Evolutionary conservation across 2,113 vertebrate genomes (phyloP).

Genomic region (Cettia cetti): DNA sequence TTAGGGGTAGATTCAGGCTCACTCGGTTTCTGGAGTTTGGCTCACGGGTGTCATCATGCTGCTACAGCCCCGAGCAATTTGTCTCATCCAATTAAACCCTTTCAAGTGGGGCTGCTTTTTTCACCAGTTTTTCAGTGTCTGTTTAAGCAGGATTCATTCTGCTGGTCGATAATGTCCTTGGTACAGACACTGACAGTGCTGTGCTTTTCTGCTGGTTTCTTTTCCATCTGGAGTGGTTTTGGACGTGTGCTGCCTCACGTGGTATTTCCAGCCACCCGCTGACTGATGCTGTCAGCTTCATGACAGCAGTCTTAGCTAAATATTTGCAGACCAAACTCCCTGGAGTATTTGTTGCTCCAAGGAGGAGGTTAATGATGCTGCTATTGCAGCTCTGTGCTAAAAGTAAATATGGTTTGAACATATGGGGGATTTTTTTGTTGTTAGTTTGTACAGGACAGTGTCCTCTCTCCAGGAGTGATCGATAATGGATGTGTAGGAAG

Average conservation of each 20-base stretch:
- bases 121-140: neutral
- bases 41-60: neutral
- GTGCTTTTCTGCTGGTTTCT: neutral
- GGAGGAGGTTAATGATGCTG: neutral
- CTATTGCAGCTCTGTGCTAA: neutral
- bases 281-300: conserved; percentile 32
- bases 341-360: neutral
- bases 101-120: neutral
- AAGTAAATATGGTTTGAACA: neutral
- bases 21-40: fast-evolving
- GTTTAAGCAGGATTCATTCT: neutral
- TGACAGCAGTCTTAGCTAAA: conserved; percentile 26
- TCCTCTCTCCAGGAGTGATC: neutral
- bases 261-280: neutral
- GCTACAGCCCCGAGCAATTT: neutral
- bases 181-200: neutral
- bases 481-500: neutral
- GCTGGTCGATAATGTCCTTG: neutral
- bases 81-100: neutral
- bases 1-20: neutral
- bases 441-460: neutral
- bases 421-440: neutral
- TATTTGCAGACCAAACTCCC: conserved; percentile 8
- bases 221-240: conserved; percentile 26
- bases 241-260: neutral